Conservation (phyloP, 2,113 vertebrate species). For the Austrofundulus limnaeus region DNA sequence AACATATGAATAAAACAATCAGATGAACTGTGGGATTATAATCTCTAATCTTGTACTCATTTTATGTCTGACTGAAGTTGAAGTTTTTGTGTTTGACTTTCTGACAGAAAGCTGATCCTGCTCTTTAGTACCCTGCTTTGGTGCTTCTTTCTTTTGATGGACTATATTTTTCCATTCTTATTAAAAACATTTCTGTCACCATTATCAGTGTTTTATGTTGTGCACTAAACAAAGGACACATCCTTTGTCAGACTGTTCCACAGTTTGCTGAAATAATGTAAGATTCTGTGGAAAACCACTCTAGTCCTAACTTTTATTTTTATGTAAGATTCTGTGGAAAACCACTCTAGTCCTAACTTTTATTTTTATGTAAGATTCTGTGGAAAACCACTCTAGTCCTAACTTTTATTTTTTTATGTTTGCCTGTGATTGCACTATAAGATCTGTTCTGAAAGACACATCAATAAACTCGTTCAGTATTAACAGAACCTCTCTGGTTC, state of each 20-base stretch:
- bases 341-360: constrained; percentile 25
- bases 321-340: constrained; percentile 50
- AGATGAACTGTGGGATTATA: not conserved
- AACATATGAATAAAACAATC: too few species aligned
- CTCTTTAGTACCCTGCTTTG: not conserved
- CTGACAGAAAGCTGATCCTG: not conserved
- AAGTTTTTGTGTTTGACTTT: not conserved
- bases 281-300: constrained; percentile 49
- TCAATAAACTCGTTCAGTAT: constrained; percentile 48
- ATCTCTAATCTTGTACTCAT: too few species aligned
- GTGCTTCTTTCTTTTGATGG: not conserved
- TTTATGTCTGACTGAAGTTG: not conserved
- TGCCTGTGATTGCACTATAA: constrained; percentile 27
- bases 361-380: constrained; percentile 32
- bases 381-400: constrained; percentile 45
- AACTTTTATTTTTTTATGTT: not conserved
- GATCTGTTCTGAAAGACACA: constrained; percentile 43
- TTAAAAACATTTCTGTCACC: too few species aligned
- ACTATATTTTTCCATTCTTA: not conserved
- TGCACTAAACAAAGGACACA: not conserved
- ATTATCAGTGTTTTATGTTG: not conserved
- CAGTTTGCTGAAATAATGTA: constrained; percentile 39
- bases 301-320: constrained; percentile 10
- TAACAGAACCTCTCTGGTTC: constrained; percentile 22
- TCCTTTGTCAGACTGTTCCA: constrained; percentile 30